A percentile compares a stretch with the other conserved stretches of the same genome.
Conservation (phyloP, 1,140 invertebrate genomes). For the Drosophila nasuta region DNA sequence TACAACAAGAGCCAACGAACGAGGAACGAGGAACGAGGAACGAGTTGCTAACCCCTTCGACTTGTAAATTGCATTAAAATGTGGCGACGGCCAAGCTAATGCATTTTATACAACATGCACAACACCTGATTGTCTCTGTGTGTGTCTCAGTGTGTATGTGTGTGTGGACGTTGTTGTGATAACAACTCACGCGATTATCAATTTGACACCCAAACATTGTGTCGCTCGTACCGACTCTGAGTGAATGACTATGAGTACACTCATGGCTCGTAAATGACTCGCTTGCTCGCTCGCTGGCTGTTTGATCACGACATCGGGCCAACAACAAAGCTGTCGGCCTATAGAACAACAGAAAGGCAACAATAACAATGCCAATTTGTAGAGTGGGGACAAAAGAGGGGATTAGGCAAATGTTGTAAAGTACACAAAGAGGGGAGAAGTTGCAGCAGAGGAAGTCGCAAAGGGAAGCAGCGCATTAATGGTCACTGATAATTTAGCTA, state of each 20-base stretch:
- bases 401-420: neutral
- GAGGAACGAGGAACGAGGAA: conserved; percentile 4
- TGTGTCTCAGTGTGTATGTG: conserved; percentile 32
- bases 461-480: conserved; percentile 9
- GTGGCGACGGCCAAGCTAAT: conserved; percentile 72
- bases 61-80: conserved; percentile 70
- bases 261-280: neutral
- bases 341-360: conserved; percentile 9
- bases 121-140: conserved; percentile 25
- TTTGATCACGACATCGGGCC: conserved; percentile 68
- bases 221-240: conserved; percentile 33
- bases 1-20: conserved; percentile 54
- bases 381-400: conserved; percentile 3
- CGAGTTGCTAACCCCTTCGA: conserved; percentile 29
- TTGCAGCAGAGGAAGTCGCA: neutral
- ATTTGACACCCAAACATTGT: conserved; percentile 79
- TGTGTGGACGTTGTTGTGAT: conserved; percentile 67
- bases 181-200: conserved; percentile 82
- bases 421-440: neutral
- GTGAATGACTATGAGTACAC: conserved; percentile 32
- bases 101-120: conserved; percentile 55
- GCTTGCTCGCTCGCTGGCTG: conserved; percentile 26
- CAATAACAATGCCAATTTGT: conserved; percentile 27
- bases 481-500: conserved; percentile 58
- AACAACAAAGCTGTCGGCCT: conserved; percentile 35